Percentiles rank a stretch among this genome's conserved stretches.
phyloP scores from a whole-genome alignment of 2,113 vertebrate species.

The Crotophaga sulcirostris region DNA sequence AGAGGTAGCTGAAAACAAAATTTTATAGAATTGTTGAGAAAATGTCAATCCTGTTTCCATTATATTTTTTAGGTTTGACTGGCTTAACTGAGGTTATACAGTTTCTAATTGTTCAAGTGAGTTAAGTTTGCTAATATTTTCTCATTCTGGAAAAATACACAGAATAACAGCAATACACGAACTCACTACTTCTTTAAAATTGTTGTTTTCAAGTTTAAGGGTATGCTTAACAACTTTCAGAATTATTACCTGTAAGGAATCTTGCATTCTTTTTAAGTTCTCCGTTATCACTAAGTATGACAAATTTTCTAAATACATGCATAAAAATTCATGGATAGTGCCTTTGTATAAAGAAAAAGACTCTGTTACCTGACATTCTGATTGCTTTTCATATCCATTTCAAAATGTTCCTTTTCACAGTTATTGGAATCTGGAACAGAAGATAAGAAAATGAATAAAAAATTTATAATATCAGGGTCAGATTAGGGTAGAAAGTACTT shows the following conservation, averaged over 20 bases:
- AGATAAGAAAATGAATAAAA: constrained; percentile 65
- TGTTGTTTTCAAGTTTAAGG: background rate
- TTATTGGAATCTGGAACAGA: constrained; percentile 72
- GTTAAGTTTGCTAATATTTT: background rate
- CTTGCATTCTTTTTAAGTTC: background rate
- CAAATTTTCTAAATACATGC: background rate
- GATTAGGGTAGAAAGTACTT: constrained; percentile 33
- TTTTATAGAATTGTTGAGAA: background rate
- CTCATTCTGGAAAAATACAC: background rate
- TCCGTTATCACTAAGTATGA: background rate
- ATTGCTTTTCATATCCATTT: constrained; percentile 66
- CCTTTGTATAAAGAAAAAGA: background rate
- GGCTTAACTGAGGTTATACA: background rate
- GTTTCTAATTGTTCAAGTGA: background rate
- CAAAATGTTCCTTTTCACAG: constrained; percentile 65
- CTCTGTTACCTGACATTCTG: constrained; percentile 71
- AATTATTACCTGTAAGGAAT: background rate
- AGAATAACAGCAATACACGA: background rate
- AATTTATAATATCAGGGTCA: constrained; percentile 35
- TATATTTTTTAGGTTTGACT: background rate
- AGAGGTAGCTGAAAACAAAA: background rate
- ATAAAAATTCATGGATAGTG: background rate
- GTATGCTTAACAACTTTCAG: background rate
- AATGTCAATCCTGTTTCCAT: background rate
- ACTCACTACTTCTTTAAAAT: background rate